phyloP scores from a whole-genome alignment of 2,797 vertebrate species.

The Molossus molossus region DNA sequence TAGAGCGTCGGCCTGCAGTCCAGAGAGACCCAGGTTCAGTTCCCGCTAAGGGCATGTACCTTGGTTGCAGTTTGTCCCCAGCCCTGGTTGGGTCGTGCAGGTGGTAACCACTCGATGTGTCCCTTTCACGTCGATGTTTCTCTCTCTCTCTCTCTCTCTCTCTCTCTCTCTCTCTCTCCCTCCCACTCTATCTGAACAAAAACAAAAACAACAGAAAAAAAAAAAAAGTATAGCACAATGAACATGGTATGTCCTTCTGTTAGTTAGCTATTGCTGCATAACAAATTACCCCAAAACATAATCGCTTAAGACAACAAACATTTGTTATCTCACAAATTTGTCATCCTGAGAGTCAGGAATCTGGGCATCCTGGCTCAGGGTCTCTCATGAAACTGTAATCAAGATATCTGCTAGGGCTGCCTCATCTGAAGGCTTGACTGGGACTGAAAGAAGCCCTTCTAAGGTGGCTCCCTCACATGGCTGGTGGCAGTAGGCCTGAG shows the following conservation, averaged over 20 bases:
- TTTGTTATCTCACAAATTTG: not conserved
- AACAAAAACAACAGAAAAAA: no score
- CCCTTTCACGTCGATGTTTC: no score
- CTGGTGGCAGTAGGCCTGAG: not conserved
- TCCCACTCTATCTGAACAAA: no score
- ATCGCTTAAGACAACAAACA: not conserved
- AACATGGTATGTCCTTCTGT: not conserved
- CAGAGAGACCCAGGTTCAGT: no score
- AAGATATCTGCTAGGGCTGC: not conserved
- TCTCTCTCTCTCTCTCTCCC: no score
- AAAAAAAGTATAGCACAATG: not conserved
- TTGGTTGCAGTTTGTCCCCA: no score
- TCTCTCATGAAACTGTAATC: not conserved
- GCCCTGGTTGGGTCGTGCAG: no score
- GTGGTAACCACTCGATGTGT: no score
- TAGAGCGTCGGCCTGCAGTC: no score
- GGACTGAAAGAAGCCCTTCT: not conserved
- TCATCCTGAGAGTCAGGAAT: not conserved
- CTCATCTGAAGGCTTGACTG: not conserved
- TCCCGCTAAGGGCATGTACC: no score
- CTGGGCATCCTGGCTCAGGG: not conserved
- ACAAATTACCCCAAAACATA: not conserved
- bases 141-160: no score
- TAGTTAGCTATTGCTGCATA: not conserved
- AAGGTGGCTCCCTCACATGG: not conserved